phyloP scores from a whole-genome alignment of 2,888 invertebrate genomes.

The Caenorhabditis auriculariae region DNA sequence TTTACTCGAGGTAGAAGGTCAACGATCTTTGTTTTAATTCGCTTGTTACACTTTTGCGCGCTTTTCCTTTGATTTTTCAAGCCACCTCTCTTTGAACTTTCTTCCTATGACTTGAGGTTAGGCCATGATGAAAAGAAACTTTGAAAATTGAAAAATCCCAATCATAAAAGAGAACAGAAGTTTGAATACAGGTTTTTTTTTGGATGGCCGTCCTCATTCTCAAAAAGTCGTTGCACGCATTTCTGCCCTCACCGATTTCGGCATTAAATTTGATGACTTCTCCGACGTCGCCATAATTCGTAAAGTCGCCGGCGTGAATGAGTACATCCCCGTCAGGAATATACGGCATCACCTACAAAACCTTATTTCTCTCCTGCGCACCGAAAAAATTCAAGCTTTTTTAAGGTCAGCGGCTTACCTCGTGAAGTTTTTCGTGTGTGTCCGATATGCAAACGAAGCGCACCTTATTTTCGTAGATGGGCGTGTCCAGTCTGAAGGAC shows the following conservation, averaged over 20 bases:
- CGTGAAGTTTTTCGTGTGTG: constrained; percentile 59
- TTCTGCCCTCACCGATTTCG: constrained; percentile 57
- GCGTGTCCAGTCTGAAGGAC: constrained; percentile 51
- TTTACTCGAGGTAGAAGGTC: too few relatives aligned
- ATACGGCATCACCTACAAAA: constrained; percentile 24
- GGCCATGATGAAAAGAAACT: neutral
- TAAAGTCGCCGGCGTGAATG: constrained; percentile 62
- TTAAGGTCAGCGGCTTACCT: constrained; percentile 10
- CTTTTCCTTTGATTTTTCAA: too few relatives aligned
- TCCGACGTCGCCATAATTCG: constrained; percentile 59
- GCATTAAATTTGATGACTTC: constrained; percentile 63
- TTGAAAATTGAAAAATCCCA: neutral
- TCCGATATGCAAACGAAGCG: constrained; percentile 59
- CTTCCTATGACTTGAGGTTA: neutral
- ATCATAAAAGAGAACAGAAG: too few relatives aligned
- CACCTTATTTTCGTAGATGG: constrained; percentile 49
- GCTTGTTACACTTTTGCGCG: too few relatives aligned
- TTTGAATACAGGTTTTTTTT: too few relatives aligned
- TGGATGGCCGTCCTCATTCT: too few relatives aligned
- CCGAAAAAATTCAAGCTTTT: constrained; percentile 2
- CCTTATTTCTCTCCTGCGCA: constrained; percentile 1
- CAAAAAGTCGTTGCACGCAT: too few relatives aligned
- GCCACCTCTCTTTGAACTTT: too few relatives aligned
- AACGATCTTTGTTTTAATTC: too few relatives aligned
- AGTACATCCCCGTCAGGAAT: constrained; percentile 58